Evolutionary conservation across 1,140 invertebrate species (phyloP).

Genomic region (Chlorops oryzae): DNA sequence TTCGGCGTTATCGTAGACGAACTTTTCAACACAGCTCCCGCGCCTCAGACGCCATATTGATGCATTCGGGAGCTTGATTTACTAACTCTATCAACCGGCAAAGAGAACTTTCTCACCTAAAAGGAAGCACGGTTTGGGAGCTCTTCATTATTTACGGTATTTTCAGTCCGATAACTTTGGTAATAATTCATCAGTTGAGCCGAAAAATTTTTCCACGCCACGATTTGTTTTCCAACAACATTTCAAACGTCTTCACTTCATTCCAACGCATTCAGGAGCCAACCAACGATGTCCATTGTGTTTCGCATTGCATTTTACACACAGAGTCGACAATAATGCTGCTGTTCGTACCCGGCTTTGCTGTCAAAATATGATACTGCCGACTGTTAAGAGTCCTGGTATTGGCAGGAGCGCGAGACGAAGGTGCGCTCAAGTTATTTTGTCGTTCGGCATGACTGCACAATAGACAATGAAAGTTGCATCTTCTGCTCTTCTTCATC

Average conservation of each 20-base stretch:
- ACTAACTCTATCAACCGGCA: too few species aligned
- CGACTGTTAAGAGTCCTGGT: too few species aligned
- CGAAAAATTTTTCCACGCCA: not conserved
- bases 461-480: conserved; percentile 11
- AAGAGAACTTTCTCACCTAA: too few species aligned
- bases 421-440: conserved; percentile 4
- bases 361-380: conserved; percentile 12
- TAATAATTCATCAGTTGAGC: conserved; percentile 6
- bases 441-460: conserved; percentile 8
- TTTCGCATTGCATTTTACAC: too few species aligned
- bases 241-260: not conserved
- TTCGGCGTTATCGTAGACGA: too few species aligned
- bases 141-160: conserved; percentile 11
- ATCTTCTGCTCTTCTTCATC: not conserved
- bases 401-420: not conserved
- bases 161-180: conserved; percentile 11
- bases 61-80: too few species aligned
- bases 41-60: too few species aligned
- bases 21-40: too few species aligned
- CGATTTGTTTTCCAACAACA: conserved; percentile 5
- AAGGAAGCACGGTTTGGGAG: too few species aligned
- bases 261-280: not conserved
- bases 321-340: too few species aligned
- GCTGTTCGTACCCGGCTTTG: too few species aligned
- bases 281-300: not conserved